Evolutionary conservation across 2,888 invertebrate species (phyloP).

Genomic region (Melolontha melolontha): DNA sequence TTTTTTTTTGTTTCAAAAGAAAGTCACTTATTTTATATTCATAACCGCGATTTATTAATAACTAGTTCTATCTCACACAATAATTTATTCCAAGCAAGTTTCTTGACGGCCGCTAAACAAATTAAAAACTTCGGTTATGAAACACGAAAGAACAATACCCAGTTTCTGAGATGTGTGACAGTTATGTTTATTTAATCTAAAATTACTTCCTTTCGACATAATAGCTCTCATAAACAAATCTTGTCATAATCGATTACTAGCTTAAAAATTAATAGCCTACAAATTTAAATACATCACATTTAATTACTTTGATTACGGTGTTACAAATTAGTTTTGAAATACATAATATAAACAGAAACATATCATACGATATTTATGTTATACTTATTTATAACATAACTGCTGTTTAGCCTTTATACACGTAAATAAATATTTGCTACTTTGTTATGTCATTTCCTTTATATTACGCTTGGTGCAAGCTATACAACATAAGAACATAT

Average conservation of each 20-base stretch:
- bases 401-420: background rate
- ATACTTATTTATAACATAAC: background rate
- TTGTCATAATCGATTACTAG: conserved; percentile 23
- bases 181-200: conserved; percentile 31
- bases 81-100: conserved; percentile 28
- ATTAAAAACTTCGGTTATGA: conserved; percentile 10
- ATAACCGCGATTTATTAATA: conserved; percentile 17
- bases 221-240: conserved; percentile 35
- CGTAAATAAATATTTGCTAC: background rate
- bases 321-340: conserved; percentile 15
- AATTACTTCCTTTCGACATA: conserved; percentile 37
- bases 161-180: conserved; percentile 17
- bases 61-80: conserved; percentile 18
- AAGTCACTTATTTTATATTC: background rate
- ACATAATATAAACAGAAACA: background rate
- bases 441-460: conserved; percentile 14
- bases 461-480: background rate
- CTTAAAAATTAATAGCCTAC: conserved; percentile 32
- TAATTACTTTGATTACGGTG: conserved; percentile 15
- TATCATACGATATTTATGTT: no score
- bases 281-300: conserved; percentile 31
- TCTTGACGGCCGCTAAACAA: conserved; percentile 6
- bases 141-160: conserved; percentile 21
- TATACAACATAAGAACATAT: no score
- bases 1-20: no score